Percentiles rank a stretch among this genome's conserved stretches.
phyloP scores from a whole-genome alignment of 2,113 vertebrate species.

The Mormyrus iriodes region DNA sequence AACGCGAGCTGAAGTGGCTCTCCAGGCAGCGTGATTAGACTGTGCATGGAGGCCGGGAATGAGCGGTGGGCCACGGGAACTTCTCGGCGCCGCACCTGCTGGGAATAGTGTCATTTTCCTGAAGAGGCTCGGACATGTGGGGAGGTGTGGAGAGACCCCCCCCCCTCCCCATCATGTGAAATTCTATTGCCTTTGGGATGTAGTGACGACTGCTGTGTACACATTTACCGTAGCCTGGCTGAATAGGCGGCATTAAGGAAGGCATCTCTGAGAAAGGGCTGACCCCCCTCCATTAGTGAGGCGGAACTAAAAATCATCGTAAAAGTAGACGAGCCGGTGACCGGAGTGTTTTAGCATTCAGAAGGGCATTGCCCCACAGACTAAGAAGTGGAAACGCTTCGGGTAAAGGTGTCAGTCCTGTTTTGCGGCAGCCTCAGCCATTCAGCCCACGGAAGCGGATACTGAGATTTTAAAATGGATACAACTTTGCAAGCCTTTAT shows the following conservation, averaged over 20 bases:
- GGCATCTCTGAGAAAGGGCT: not conserved
- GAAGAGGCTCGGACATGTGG: not conserved
- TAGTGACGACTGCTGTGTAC: not conserved
- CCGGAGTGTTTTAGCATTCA: not conserved
- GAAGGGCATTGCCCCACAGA: not conserved
- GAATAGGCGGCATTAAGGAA: not conserved
- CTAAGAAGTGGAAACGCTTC: not conserved
- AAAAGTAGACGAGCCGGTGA: not conserved
- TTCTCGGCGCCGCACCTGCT: not conserved
- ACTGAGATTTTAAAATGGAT: constrained; percentile 2
- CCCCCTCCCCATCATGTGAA: not conserved
- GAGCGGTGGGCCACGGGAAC: not conserved
- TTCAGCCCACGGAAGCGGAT: constrained; percentile 16
- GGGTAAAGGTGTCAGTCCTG: not conserved
- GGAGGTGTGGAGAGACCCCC: not conserved
- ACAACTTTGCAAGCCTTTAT: constrained; percentile 33
- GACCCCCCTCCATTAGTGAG: not conserved
- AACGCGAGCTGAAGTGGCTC: not conserved
- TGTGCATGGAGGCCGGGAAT: not conserved
- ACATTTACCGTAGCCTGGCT: not conserved
- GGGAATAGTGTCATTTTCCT: not conserved
- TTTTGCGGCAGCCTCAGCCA: not conserved
- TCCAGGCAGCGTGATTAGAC: not conserved
- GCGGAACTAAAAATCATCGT: not conserved
- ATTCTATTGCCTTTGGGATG: not conserved